Evolutionary conservation across 1,140 invertebrate species (phyloP).

Genomic region (Bombus polaris): DNA sequence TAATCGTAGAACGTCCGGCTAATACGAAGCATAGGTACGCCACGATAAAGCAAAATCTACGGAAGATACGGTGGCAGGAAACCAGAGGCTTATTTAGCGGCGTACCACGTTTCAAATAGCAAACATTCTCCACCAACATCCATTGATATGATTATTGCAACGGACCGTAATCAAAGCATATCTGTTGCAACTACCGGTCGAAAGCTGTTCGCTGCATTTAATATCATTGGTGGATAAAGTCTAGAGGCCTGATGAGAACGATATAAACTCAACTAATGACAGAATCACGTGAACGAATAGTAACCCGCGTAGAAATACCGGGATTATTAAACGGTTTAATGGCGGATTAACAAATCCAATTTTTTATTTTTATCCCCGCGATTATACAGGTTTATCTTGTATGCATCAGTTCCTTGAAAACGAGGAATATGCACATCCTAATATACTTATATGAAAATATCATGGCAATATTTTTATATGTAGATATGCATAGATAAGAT

Average conservation of each 20-base stretch:
- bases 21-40: not conserved
- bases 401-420: too few species aligned
- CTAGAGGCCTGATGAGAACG: not conserved
- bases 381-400: too few species aligned
- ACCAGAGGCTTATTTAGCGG: not conserved
- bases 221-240: not conserved
- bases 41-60: not conserved
- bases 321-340: not conserved
- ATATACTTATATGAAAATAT: too few species aligned
- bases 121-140: not conserved
- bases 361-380: not conserved
- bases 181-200: not conserved
- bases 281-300: too few species aligned
- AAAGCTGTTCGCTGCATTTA: constrained; percentile 2
- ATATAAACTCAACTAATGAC: not conserved
- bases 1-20: not conserved
- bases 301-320: not conserved
- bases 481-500: too few species aligned
- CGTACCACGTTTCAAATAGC: not conserved
- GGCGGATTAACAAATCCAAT: not conserved
- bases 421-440: too few species aligned
- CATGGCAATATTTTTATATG: too few species aligned
- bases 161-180: not conserved
- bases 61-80: not conserved
- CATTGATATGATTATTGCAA: not conserved